phyloP scores from a whole-genome alignment of 2,888 invertebrate species.

The Lochmaea crataegi region DNA sequence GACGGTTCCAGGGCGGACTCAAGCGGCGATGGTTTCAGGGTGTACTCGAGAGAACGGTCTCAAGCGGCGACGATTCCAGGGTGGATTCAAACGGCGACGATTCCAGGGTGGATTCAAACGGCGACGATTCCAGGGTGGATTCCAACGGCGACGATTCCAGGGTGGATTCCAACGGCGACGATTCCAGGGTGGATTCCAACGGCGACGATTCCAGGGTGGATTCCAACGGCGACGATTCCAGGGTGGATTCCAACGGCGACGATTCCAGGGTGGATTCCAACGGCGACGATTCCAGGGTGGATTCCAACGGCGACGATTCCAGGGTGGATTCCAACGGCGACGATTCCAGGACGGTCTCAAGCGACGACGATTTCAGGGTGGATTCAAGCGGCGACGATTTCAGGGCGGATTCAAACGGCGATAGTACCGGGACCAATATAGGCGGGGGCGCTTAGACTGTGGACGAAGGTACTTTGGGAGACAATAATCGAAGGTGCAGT shows the following conservation, averaged over 20 bases:
- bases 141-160: neutral
- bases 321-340: neutral
- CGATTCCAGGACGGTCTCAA: neutral
- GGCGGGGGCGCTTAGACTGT: neutral
- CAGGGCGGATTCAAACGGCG: neutral
- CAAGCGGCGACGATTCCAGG: neutral
- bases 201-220: neutral
- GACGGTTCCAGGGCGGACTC: neutral
- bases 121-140: neutral
- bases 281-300: neutral
- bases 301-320: neutral
- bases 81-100: slow-evolving; percentile 3
- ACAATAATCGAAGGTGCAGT: too few relatives aligned
- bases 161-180: neutral
- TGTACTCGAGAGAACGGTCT: neutral
- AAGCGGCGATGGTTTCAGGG: neutral
- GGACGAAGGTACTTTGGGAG: too few relatives aligned
- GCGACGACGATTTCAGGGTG: slow-evolving; percentile 3
- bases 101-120: too few relatives aligned
- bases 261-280: neutral
- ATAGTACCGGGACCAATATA: neutral
- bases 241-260: neutral
- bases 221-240: neutral
- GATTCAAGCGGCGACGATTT: neutral
- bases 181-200: slow-evolving; percentile 2